Evolutionary conservation across 1,140 invertebrate species (phyloP).

Genomic region (Muscidifurax raptorellus): DNA sequence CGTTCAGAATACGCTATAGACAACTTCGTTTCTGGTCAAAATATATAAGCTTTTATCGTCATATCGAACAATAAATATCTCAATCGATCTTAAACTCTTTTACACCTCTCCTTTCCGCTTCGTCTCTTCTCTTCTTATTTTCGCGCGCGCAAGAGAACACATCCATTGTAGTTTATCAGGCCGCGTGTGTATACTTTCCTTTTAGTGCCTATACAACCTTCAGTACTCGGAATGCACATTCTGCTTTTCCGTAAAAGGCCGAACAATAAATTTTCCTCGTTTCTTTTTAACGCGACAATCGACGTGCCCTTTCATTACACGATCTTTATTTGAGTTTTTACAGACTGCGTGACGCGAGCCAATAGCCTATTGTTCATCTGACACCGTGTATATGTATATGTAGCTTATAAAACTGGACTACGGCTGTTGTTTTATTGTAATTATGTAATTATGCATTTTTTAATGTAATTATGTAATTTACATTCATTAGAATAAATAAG

Average conservation of each 20-base stretch:
- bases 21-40: too few relatives aligned
- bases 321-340: constrained; percentile 40
- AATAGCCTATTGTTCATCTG: neutral
- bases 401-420: constrained; percentile 9
- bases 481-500: too few relatives aligned
- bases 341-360: neutral
- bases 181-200: neutral
- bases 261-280: constrained; percentile 36
- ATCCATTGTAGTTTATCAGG: constrained; percentile 58
- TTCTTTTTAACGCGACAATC: constrained; percentile 42
- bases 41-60: too few relatives aligned
- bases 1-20: too few relatives aligned
- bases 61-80: constrained; percentile 46
- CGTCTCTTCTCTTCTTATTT: constrained; percentile 18
- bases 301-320: constrained; percentile 41
- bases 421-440: too few relatives aligned
- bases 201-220: constrained; percentile 5
- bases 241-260: constrained; percentile 35
- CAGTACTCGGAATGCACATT: constrained; percentile 8
- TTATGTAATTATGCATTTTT: too few relatives aligned
- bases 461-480: too few relatives aligned
- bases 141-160: constrained; percentile 44
- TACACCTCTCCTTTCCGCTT: neutral
- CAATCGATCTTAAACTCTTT: constrained; percentile 43
- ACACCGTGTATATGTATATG: neutral